Base-by-base conservation (phyloP, 1,140 invertebrate genomes). In the Hyles vespertilio region DNA sequence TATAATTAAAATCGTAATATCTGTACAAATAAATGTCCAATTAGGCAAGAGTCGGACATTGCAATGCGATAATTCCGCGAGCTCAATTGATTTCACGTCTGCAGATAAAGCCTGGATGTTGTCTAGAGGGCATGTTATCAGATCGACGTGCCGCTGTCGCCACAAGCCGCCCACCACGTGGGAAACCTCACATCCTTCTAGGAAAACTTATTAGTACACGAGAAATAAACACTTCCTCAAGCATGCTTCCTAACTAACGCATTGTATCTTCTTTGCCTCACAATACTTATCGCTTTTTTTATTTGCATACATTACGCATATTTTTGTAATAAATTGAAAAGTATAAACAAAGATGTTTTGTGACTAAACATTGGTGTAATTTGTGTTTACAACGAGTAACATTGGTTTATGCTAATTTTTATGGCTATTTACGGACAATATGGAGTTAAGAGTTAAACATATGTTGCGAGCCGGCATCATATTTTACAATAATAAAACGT, bases 351-450 rank as follows among this genome's bases (percentile, higher is more conserved):
- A 82, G 71, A 72, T 71, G 59, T 77, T 74, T 69, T 62, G 61
- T 61, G 72, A 69, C 70, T 78, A 74, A 75, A 76, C 60, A 75
- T 74, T 67, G 75, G 66, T 74, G 78, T 81, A 69, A 81, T 80
- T 72, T 74, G 77, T 81, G 74, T 82, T 78, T 77, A 82, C 74
- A 72, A 73, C 66, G 63, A 80, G 68, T 79, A 78, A 77, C 78
- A 77, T 84, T 81, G 81, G 83, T 81, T 85, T 88, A 88, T 88
- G 85, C 77, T 72, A 84, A 89, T 87, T 80, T 81, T 85, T 85
- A 87, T 79, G 51, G 70, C 75, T 77, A 75, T 76, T 84, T 80
- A 79, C 76, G 61, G 74, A 75, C 70, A 53, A 68, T 74, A 77
- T 76, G 53, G 69, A 73, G 69, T 81, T 82, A 77, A 84, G 72